Percentiles rank a stretch among this genome's conserved stretches.
Conservation (phyloP, 2,797 vertebrate genomes). For the Sebastes dallii region DNA sequence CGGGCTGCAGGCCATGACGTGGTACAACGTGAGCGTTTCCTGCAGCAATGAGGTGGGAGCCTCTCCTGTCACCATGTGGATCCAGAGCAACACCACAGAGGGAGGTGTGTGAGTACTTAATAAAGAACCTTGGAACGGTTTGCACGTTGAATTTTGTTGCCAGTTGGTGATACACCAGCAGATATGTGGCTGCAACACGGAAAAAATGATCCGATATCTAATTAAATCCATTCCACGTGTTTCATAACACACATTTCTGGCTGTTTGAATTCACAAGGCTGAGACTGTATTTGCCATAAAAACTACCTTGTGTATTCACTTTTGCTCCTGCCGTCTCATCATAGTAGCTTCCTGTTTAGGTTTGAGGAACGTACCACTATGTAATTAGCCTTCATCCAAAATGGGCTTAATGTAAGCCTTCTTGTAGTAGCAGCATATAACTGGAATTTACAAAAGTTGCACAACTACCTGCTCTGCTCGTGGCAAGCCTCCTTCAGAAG, state of each 20-base stretch:
- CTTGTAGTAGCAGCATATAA: not conserved
- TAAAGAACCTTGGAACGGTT: not conserved
- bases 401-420: slow-evolving; percentile 13
- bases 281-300: not conserved
- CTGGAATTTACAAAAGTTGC: slow-evolving; percentile 21
- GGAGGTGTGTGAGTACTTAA: slow-evolving; percentile 85
- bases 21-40: slow-evolving; percentile 88
- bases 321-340: slow-evolving; percentile 1
- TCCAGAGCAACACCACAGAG: slow-evolving; percentile 89
- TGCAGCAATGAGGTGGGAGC: slow-evolving; percentile 92
- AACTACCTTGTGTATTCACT: not conserved
- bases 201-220: not conserved
- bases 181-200: not conserved
- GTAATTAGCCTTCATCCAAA: slow-evolving; percentile 37
- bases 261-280: not conserved
- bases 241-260: not conserved
- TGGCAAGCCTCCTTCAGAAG: not conserved
- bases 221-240: slow-evolving; percentile 1
- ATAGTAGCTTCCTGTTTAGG: slow-evolving; percentile 15
- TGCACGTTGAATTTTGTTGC: not conserved
- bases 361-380: slow-evolving; percentile 21
- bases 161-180: not conserved
- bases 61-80: slow-evolving; percentile 83
- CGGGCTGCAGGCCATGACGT: slow-evolving; percentile 86
- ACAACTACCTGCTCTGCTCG: not conserved